Evolutionary conservation across 1,140 invertebrate genomes (phyloP).

Genomic region (Daktulosphaira vitifoliae): DNA sequence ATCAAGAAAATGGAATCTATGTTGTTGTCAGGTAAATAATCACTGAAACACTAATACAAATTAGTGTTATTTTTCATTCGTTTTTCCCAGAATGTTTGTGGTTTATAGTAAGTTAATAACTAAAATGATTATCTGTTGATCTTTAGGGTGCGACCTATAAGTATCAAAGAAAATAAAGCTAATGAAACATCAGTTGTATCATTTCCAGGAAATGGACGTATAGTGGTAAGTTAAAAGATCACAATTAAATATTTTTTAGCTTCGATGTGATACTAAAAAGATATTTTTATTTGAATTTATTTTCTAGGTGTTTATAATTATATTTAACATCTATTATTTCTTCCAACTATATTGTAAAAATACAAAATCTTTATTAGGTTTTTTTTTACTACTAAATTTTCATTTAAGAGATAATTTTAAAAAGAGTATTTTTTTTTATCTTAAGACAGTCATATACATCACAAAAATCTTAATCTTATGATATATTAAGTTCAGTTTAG

Average conservation of each 20-base stretch:
- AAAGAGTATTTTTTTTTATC: no score
- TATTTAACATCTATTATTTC: no score
- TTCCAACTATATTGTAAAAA: no score
- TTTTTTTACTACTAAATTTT: no score
- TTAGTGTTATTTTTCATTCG: no score
- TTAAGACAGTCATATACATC: no score
- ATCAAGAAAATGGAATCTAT: constrained; percentile 20
- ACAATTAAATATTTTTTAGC: background rate
- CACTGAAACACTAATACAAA: background rate
- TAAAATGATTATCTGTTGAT: background rate
- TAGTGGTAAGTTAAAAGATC: constrained; percentile 50
- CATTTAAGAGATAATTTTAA: no score
- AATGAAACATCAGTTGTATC: constrained; percentile 55
- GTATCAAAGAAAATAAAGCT: constrained; percentile 54
- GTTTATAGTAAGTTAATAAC: background rate
- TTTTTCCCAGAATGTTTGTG: background rate
- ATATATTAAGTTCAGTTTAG: no score
- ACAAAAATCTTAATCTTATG: no score
- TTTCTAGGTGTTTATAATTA: no score
- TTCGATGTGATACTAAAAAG: background rate
- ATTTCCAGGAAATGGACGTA: constrained; percentile 70
- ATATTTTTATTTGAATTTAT: background rate
- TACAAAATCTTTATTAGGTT: no score
- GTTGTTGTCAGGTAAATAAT: constrained; percentile 4
- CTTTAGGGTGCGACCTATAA: constrained; percentile 60